Base-by-base conservation (phyloP, 2,888 invertebrate genomes). In the Cabera pusaria region DNA sequence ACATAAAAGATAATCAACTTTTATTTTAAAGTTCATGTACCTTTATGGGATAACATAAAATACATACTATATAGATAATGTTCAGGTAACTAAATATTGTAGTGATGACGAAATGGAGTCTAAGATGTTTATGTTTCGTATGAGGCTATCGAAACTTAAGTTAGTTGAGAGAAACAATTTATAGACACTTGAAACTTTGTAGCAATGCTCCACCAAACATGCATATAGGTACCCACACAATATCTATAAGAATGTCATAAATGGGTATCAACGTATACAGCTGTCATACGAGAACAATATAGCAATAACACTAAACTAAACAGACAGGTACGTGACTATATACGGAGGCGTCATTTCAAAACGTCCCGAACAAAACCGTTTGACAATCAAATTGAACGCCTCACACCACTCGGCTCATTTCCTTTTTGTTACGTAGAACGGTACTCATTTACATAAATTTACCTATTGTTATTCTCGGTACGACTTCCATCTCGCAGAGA, bases 371-470 rank as follows among this genome's bases (percentile, higher is more conserved):
- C 64, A 62, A 67, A 70, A 69, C 59, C 56, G 63, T 67, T 66
- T 56, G 62, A 59, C 77, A 68, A 79, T 77, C 72, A 73, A 82
- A 77, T 68, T 68, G 71, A 78, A 75, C 69, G 69, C 64, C 41
- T 69, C 63, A 59, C 62, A 60, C 62, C 67, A 61, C 65, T 57
- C 62, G 64, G 64, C 70, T 80, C 82, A 75, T 85, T 86, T 85
- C 82, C 81, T 82, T 82, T 83, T 84, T 81, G 84, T 83, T 81
- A 72, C 83, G 73, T 69, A 76, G 68, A 64, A 72, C 66, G 66
- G 64, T 59, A 65, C 70, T 83, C 82, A 85, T 87, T 86, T 84
- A 85, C 84, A 86, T 86, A 86, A 83, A 86, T 85, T 85, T 83
- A 84, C 77, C 80, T 84, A 84, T 87, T 86, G 85, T 87, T 82